Evolutionary conservation across 1,140 invertebrate species (phyloP), one percentile per base, ranked within the genome.

Genomic region (Hyposmocoma kahamanoa): DNA sequence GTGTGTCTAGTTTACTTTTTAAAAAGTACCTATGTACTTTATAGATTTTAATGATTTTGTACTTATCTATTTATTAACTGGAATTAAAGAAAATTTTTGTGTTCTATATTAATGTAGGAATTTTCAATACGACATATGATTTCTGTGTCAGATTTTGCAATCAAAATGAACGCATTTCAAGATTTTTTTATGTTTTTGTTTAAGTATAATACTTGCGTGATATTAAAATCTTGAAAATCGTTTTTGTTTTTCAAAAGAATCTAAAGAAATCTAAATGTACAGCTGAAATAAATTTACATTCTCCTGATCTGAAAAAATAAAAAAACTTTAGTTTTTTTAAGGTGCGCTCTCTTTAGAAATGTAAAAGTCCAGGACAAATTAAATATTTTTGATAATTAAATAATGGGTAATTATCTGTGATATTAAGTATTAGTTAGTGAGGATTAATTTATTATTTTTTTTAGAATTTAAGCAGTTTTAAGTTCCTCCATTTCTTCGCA

Each of bases 331-430:
- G n/a, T n/a, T n/a, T n/a, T n/a, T 36, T 36, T n/a, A 17, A 15
- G 4, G 8, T 55, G 51, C 53, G 74, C 74, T 78, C 76, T 80
- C 72, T 81, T 8, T 51, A 51, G 59, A 66, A 51, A 58, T 57
- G 58, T 60, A 59, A 71, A 59, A 65, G 64, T 59, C 65, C 64
- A 43, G 42, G 36, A 36, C 21, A 51, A 53, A 48, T 41, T 75
- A 65, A 67, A 57, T 72, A 54, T 62, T 67, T 18, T 72, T 68
- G 80, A 80, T 73, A 67, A 77, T 70, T 80, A 82, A 84, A 72
- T 72, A 77, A 74, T 84, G 81, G 81, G 81, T 84, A 80, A 71
- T 73, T 72, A 73, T 77, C 81, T 84, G 81, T 84, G 81, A 84
- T 84, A 84, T 84, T 81, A 77, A 80, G 78, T 80, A 82, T 79